Conservation (phyloP, 2,113 vertebrate species). For the Plecturocebus donacophilus region DNA sequence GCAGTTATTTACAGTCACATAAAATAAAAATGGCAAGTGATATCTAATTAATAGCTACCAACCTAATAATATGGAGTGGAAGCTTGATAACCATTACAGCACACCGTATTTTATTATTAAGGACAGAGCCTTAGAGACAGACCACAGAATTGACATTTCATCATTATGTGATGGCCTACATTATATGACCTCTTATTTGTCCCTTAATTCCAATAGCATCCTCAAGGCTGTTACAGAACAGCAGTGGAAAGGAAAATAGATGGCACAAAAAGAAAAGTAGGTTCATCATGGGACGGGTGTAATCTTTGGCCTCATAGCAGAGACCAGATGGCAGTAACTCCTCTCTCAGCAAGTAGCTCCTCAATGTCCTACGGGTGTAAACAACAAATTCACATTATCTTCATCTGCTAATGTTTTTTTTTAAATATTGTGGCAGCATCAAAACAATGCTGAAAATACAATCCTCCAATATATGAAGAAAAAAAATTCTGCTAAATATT, state of each 20-base stretch:
- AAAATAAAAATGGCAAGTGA: not conserved
- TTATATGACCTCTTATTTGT: not conserved
- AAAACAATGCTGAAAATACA: slow-evolving; percentile 43
- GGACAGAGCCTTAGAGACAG: slow-evolving; percentile 23
- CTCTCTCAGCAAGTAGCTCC: slow-evolving; percentile 51
- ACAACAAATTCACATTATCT: not conserved
- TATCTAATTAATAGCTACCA: not conserved
- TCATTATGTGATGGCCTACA: not conserved
- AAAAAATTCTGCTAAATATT: not conserved
- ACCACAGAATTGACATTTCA: slow-evolving; percentile 7
- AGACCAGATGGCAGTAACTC: slow-evolving; percentile 5
- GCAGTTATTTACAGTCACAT: not conserved
- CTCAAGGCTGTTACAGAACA: not conserved
- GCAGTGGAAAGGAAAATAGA: not conserved
- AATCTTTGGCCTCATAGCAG: not conserved
- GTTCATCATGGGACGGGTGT: not conserved
- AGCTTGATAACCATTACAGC: not conserved
- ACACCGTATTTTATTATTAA: not conserved
- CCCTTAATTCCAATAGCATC: not conserved
- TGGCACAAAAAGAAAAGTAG: slow-evolving; percentile 35
- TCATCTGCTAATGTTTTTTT: slow-evolving; percentile 3
- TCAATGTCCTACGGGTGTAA: not conserved
- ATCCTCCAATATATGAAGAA: not conserved
- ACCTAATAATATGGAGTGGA: not conserved
- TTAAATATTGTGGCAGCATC: not conserved